Evolutionary conservation across 2,113 vertebrate species (phyloP).

Genomic region (Otus sunia): DNA sequence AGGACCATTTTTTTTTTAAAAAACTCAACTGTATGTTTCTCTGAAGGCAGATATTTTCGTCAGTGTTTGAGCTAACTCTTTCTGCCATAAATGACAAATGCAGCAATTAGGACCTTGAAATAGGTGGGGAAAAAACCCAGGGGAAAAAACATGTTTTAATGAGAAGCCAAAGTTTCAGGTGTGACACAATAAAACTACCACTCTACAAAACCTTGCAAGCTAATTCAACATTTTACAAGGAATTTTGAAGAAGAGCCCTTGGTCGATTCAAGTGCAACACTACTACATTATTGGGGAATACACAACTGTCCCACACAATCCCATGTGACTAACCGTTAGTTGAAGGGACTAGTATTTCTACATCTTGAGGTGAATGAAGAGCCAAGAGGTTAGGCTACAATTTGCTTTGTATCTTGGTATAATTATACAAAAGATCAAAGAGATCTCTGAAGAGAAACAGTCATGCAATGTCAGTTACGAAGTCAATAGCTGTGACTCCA

Average conservation of each 20-base stretch:
- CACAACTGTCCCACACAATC: not conserved
- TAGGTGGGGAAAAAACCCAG: too few relatives aligned
- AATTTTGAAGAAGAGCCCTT: not conserved
- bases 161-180: not conserved
- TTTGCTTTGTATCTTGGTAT: not conserved
- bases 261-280: not conserved
- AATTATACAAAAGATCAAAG: constrained; percentile 41
- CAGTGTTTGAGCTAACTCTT: not conserved
- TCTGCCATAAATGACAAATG: not conserved
- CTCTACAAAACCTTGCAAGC: not conserved
- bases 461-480: not conserved
- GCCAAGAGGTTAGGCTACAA: not conserved
- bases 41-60: not conserved
- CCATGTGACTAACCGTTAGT: not conserved
- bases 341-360: not conserved
- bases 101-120: not conserved
- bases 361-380: not conserved
- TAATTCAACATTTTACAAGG: not conserved
- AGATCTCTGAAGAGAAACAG: not conserved
- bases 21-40: not conserved
- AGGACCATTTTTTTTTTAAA: not conserved
- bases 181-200: not conserved
- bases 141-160: not conserved
- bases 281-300: not conserved
- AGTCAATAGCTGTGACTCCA: constrained; percentile 41